Base-by-base conservation (phyloP, 2,888 invertebrate genomes). In the Meandrusa payeni region DNA sequence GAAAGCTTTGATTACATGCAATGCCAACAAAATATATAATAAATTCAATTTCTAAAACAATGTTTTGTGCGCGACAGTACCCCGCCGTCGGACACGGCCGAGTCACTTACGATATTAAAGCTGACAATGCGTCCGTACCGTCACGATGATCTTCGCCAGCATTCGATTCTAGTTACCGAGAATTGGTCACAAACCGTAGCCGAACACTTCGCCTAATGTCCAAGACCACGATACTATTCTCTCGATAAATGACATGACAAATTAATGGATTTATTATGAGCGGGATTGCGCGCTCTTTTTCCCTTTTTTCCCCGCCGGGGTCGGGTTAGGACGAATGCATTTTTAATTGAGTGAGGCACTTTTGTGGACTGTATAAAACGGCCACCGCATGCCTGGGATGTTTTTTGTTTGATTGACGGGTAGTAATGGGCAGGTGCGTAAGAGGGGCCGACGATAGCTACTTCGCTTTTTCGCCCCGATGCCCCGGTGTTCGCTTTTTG, bases 251-350 rank as follows among this genome's bases (percentile, higher is more conserved):
- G 82, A 86, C 86, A 86, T 83, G 86, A 86, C 86, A 86, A 87
- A 86, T 87, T 85, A 86, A 87, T 86, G 85, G 83, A 85, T 85
- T 81, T 83, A 85, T 83, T 85, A 83, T 85, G 80, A 86, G 80
- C 74, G 58, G 69, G 78, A 80, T 76, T 77, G 77, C 69, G 68
- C 66, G 56, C 50, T 55, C 74, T 72, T 67, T 79, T 81, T 83
- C 29, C 11, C 37, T 80, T 77, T 77, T 78, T 72, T 33, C 73
- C 61, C 61, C 72, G 74, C 74, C 76, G 71, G 77, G 71, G 74
- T 75, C 76, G 71, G 77, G 71, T 78, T 76, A 76, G 85, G 83
- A 81, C 82, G 86, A 86, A 87, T 87, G 87, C 82, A 85, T 86
- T 86, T 86, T 87, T 87, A 86, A 87, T 87, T 86, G 85, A 86